These are phyloP conservation scores for Elaphurus davidianus DNA, from an alignment of 2,113 vertebrate species.

Conservation along the genomic window DNA sequence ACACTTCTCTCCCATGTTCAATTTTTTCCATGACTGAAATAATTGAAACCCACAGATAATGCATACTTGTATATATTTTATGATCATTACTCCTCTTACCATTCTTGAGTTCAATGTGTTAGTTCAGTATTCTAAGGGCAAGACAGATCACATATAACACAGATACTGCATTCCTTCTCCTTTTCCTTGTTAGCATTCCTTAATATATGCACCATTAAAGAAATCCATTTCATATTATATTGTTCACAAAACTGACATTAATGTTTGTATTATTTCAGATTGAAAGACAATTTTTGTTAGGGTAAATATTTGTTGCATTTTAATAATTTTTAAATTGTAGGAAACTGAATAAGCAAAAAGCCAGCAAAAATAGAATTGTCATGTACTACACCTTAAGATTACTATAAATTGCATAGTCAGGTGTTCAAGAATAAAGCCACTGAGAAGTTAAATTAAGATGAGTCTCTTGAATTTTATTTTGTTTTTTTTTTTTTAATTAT, in stretches of 20 bases:
- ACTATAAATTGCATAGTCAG: not conserved
- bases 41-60: slow-evolving; percentile 6
- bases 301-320: slow-evolving; percentile 23
- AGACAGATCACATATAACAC: not conserved
- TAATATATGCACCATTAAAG: not conserved
- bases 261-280: not conserved
- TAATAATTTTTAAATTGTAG: not conserved
- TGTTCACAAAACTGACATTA: not conserved
- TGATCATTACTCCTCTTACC: not conserved
- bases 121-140: slow-evolving; percentile 30
- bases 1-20: not conserved
- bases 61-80: not conserved
- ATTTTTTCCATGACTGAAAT: slow-evolving; percentile 49
- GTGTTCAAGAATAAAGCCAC: not conserved
- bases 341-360: not conserved
- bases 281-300: not conserved
- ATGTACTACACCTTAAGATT: not conserved
- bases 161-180: not conserved
- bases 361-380: not conserved
- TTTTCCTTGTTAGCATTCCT: not conserved
- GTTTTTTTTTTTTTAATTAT: not conserved
- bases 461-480: not conserved
- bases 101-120: not conserved
- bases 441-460: slow-evolving; percentile 13
- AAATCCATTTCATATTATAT: not conserved